A percentile compares a stretch with the other conserved stretches of the same genome.
Evolutionary conservation across 2,113 vertebrate genomes (phyloP).

Genomic region (Phocoena phocoena): DNA sequence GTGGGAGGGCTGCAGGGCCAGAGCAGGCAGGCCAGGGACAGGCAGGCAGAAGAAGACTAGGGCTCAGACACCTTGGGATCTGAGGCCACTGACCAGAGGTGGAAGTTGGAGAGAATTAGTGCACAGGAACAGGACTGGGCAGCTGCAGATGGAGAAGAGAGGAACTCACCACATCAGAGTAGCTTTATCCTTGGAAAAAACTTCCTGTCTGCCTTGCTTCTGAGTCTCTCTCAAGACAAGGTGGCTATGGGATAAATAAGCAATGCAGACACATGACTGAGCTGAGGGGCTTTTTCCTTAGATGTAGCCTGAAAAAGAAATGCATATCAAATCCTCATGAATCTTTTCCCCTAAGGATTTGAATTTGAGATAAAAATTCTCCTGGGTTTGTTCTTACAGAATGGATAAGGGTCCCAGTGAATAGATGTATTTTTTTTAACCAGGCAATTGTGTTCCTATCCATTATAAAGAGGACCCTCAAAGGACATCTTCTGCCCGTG

Average conservation of each 20-base stretch:
- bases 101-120: background rate
- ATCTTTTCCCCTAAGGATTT: conserved; percentile 25
- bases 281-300: background rate
- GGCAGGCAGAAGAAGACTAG: background rate
- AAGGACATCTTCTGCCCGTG: conserved; percentile 20
- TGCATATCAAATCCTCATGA: background rate
- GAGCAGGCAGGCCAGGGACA: background rate
- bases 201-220: background rate
- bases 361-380: conserved; percentile 57
- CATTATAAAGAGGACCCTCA: conserved; percentile 12
- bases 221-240: background rate
- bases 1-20: background rate
- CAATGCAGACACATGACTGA: background rate
- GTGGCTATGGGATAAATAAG: background rate
- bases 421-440: conserved; percentile 15
- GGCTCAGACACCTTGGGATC: background rate
- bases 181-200: background rate
- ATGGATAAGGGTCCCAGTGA: background rate
- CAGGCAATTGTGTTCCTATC: conserved; percentile 43
- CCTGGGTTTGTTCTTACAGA: conserved; percentile 19
- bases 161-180: background rate
- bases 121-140: background rate
- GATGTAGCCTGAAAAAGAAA: background rate
- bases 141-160: background rate
- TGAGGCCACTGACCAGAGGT: background rate